Evolutionary conservation across 2,113 vertebrate genomes (phyloP).

Genomic region (Loxodonta africana): DNA sequence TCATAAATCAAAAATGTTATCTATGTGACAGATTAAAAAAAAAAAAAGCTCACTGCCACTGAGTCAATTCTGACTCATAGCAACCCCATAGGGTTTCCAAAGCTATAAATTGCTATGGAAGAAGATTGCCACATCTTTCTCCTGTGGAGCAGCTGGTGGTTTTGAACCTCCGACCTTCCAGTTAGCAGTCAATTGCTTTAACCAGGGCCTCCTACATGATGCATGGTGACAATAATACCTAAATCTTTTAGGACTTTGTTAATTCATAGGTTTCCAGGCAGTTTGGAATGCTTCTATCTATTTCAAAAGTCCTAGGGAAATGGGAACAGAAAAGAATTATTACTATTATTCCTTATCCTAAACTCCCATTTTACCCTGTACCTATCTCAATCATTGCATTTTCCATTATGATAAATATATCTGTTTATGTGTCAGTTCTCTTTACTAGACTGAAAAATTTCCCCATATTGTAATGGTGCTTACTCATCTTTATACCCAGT

Average conservation of each 20-base stretch:
- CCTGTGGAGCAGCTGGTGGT: no score
- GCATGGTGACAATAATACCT: not conserved
- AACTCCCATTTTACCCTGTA: not conserved
- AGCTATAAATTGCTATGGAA: no score
- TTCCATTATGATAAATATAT: not conserved
- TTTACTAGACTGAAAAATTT: not conserved
- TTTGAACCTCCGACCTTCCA: no score
- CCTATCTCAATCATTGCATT: not conserved
- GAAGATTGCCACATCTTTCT: no score
- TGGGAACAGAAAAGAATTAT: not conserved
- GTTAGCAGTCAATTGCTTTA: no score
- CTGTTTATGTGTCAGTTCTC: not conserved
- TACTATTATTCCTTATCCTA: not conserved
- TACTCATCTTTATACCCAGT: not conserved
- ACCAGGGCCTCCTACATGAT: no score
- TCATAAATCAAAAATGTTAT: not conserved
- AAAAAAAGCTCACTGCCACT: no score
- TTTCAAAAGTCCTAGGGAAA: not conserved
- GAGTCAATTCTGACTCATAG: no score
- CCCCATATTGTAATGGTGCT: not conserved
- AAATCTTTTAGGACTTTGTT: slow-evolving; percentile 8
- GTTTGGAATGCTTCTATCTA: not conserved
- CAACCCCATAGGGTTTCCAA: no score
- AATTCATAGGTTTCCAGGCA: not conserved
- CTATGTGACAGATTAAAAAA: no score